These are phyloP conservation scores for Melieria omissa DNA, from an alignment of 2,888 invertebrate species.

Conservation along the genomic window DNA sequence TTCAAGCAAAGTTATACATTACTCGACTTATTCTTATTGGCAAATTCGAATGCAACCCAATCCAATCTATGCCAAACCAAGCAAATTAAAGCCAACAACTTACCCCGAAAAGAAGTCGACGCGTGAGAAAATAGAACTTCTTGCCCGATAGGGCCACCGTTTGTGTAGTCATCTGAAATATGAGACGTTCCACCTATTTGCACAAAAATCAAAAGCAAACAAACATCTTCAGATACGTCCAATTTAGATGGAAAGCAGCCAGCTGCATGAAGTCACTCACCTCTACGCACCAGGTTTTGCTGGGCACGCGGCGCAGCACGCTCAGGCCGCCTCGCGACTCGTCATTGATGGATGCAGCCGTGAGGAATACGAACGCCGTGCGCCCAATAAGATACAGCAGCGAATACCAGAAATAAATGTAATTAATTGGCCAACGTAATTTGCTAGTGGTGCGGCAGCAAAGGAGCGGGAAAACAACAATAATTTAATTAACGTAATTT, in stretches of 20 bases:
- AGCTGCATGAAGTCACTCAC: constrained; percentile 37
- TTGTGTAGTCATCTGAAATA: constrained; percentile 71
- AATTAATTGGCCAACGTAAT: constrained; percentile 66
- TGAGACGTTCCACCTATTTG: constrained; percentile 70
- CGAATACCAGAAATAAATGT: constrained; percentile 70
- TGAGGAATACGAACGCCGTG: constrained; percentile 69
- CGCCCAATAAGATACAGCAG: constrained; percentile 69
- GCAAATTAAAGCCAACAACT: constrained; percentile 34
- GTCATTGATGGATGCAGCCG: constrained; percentile 70
- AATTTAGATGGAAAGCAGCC: no score
- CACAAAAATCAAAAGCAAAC: no score
- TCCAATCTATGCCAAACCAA: no score
- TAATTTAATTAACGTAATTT: no score
- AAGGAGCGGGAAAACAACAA: no score
- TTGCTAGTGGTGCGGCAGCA: constrained; percentile 49
- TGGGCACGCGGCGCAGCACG: constrained; percentile 65
- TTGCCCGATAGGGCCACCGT: constrained; percentile 72
- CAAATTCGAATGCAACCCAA: no score
- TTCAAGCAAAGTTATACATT: no score
- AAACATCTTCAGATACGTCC: no score
- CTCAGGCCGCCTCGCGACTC: constrained; percentile 69
- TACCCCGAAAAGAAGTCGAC: constrained; percentile 72
- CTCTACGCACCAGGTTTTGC: constrained; percentile 61
- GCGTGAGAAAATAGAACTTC: constrained; percentile 72
- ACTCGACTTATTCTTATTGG: no score